Base-by-base conservation (phyloP, 2,113 vertebrate genomes). In the Nothobranchius furzeri region DNA sequence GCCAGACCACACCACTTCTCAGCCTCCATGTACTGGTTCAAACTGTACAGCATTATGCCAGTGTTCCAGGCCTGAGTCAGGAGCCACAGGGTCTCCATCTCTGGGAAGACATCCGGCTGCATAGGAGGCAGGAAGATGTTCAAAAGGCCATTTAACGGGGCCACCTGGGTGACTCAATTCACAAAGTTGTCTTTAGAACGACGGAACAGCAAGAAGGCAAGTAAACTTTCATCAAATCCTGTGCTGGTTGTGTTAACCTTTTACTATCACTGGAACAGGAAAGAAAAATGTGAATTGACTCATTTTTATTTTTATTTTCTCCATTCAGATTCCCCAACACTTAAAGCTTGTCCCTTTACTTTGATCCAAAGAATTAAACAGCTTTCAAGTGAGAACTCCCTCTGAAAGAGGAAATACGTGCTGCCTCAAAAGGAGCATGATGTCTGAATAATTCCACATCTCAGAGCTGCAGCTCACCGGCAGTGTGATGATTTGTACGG, bases 1-100 rank as follows among this genome's bases (percentile, higher is more conserved):
- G 93, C 93, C 30, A 98, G 74, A 35, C 89, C 82, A 9, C 95
- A 98, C 96, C 96, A 99, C 75, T 89, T 94, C 86, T 96, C 94
- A 2, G 95, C 93, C 71, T 93, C 92, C 0, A 79, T 62, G 54
- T 93, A 96, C 83, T 93, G 95, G 6, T 84, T 84, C 66, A 80
- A 57, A 13, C 89, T 92, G 70, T 94, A 96, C 64, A 96, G 90
- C 83, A 92, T 70, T 72, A 98, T 91, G 53, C 95, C 97, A 10
- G 89, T 94, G 74, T 98, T 98, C 96, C 96, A 99, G 15, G 95
- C 93, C 66, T 92, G 92, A 58, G 93, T 95, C 92, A 99, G 93
- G 83, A 99, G 65, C 96, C 95, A 98, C 81, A 97, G 83, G 68
- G 92, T 89, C 87, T 98, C 95, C 67, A 85, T 72, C 87, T 98